These are phyloP conservation scores for Coremacera marginata DNA, from an alignment of 2,888 invertebrate genomes.

Conservation along the genomic window DNA sequence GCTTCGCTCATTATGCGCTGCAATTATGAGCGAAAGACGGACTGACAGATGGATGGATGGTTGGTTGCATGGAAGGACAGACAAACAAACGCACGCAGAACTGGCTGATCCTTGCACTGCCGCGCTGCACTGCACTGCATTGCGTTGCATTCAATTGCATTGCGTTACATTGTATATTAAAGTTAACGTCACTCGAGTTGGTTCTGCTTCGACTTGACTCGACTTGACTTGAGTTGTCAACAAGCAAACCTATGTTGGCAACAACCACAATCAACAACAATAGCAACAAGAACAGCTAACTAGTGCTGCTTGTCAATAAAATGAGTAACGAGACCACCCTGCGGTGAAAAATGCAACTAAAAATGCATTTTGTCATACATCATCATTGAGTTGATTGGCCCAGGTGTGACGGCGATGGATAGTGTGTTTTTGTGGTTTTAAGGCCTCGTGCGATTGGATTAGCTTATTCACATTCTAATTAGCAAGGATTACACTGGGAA, in stretches of 20 bases:
- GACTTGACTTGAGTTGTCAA: conserved; percentile 55
- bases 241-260: conserved; percentile 63
- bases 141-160: conserved; percentile 47
- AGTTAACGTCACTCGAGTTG: conserved; percentile 7
- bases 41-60: background rate
- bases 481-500: background rate
- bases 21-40: conserved; percentile 50
- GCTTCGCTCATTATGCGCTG: conserved; percentile 58
- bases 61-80: conserved; percentile 8
- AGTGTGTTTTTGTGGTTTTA: conserved; percentile 35
- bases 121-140: conserved; percentile 41
- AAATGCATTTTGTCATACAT: conserved; percentile 34
- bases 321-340: conserved; percentile 43
- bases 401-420: conserved; percentile 8
- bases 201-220: conserved; percentile 28
- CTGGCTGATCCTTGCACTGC: conserved; percentile 40
- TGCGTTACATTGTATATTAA: conserved; percentile 33
- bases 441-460: conserved; percentile 27
- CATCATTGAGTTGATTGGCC: conserved; percentile 19
- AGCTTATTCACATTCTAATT: conserved; percentile 28
- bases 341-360: conserved; percentile 43
- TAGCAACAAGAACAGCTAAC: conserved; percentile 51
- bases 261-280: conserved; percentile 50
- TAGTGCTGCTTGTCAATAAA: conserved; percentile 31
- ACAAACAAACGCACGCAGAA: background rate